phyloP scores from a whole-genome alignment of 37 sponge, comb jelly and placozoan genomes.

The Dysidea cf. avara region DNA sequence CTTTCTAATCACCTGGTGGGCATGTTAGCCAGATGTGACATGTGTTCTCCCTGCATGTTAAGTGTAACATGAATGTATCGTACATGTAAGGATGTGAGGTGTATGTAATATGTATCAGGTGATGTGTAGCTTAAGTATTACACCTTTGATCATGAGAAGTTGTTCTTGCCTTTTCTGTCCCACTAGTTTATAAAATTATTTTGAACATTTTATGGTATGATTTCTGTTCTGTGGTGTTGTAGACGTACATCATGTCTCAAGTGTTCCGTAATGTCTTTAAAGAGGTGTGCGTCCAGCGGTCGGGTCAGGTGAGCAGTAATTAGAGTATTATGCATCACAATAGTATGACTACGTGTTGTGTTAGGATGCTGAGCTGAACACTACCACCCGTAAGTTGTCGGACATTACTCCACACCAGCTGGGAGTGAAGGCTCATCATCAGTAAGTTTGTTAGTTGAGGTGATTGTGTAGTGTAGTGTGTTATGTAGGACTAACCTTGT shows the following conservation, averaged over 20 bases:
- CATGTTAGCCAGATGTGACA: too few species aligned
- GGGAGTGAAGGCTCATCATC: constrained; percentile 60
- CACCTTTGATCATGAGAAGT: too few species aligned
- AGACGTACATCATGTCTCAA: constrained; percentile 75
- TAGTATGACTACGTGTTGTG: neutral
- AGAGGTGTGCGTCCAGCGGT: constrained; percentile 51
- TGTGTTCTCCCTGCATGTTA: too few species aligned
- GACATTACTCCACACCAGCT: constrained; percentile 64
- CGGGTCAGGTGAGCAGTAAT: constrained; percentile 37
- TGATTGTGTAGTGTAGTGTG: neutral
- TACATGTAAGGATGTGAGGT: too few species aligned
- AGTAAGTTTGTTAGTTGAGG: constrained; percentile 14
- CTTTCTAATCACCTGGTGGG: too few species aligned
- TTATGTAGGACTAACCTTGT: constrained; percentile 36
- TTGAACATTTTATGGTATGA: neutral
- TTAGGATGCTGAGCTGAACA: constrained; percentile 87
- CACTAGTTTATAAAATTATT: too few species aligned
- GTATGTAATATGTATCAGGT: too few species aligned
- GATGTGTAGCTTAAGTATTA: too few species aligned
- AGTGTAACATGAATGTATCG: too few species aligned
- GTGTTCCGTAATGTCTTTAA: constrained; percentile 62
- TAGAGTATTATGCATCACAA: neutral
- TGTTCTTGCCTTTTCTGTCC: too few species aligned
- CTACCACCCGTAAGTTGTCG: constrained; percentile 69
- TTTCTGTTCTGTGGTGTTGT: neutral